Conservation (phyloP, 2,888 invertebrate species). For the Aromia moschata region DNA sequence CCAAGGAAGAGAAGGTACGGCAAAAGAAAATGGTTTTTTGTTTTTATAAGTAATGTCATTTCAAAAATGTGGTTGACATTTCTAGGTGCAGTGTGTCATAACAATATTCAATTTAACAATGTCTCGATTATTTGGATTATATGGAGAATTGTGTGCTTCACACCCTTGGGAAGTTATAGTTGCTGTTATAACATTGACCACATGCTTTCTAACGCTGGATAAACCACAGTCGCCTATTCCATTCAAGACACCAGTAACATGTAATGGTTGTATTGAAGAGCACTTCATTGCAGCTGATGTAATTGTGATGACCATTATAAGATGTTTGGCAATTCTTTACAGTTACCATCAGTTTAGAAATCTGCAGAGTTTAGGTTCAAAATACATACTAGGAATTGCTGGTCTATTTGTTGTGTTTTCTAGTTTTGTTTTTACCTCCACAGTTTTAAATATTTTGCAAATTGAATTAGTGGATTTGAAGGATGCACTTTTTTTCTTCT, state of each 20-base stretch:
- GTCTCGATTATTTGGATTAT: constrained; percentile 76
- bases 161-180: constrained; percentile 96
- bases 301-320: constrained; percentile 88
- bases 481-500: constrained; percentile 90
- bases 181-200: constrained; percentile 79
- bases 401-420: constrained; percentile 92
- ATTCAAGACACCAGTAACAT: constrained; percentile 42
- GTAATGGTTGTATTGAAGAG: constrained; percentile 63
- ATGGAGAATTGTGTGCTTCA: constrained; percentile 89
- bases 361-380: constrained; percentile 87
- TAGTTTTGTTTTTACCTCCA: constrained; percentile 90
- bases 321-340: constrained; percentile 89
- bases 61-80: no score
- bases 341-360: constrained; percentile 92
- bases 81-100: no score
- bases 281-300: constrained; percentile 83
- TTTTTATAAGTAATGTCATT: no score
- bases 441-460: constrained; percentile 86
- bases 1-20: no score
- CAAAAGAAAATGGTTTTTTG: no score
- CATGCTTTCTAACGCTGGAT: constrained; percentile 81
- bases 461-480: constrained; percentile 88
- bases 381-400: constrained; percentile 83
- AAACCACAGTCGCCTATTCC: constrained; percentile 54
- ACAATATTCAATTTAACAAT: no score